Conservation (phyloP, 1,140 invertebrate species). For the Diabrotica undecimpunctata region DNA sequence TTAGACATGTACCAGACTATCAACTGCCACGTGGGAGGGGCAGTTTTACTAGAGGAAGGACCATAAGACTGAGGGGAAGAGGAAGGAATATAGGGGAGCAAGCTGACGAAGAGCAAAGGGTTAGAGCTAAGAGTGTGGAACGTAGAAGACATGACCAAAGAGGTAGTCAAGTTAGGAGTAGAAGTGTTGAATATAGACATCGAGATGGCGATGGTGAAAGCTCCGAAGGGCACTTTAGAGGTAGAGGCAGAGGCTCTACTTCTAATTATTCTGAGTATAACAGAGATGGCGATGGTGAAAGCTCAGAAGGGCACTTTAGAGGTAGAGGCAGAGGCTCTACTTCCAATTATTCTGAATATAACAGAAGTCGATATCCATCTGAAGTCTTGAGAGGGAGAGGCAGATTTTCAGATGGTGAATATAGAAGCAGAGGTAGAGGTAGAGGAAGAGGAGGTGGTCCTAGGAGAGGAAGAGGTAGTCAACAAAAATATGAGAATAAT, state of each 20-base stretch:
- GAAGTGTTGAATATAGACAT: neutral
- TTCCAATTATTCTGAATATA: neutral
- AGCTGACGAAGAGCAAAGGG: constrained; percentile 14
- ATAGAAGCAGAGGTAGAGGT: constrained; percentile 20
- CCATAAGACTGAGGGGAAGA: constrained; percentile 22
- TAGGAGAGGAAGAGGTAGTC: constrained; percentile 5
- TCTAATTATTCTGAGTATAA: neutral
- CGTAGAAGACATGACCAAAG: neutral
- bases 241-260: neutral
- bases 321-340: neutral
- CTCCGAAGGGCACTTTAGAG: neutral
- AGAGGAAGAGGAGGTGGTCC: constrained; percentile 18
- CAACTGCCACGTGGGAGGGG: constrained; percentile 4
- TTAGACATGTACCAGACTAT: constrained; percentile 31
- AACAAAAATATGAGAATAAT: neutral
- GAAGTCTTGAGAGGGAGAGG: constrained; percentile 10
- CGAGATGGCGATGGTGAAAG: neutral
- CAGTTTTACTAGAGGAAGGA: constrained; percentile 11
- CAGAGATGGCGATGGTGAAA: neutral
- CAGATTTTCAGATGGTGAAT: constrained; percentile 10
- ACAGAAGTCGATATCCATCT: neutral
- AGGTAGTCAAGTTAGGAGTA: neutral
- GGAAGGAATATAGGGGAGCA: constrained; percentile 1
- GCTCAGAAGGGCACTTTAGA: too few species aligned
- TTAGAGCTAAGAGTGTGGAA: neutral